phyloP scores from a whole-genome alignment of 2,888 invertebrate species.

The Callyntrura sp. region DNA sequence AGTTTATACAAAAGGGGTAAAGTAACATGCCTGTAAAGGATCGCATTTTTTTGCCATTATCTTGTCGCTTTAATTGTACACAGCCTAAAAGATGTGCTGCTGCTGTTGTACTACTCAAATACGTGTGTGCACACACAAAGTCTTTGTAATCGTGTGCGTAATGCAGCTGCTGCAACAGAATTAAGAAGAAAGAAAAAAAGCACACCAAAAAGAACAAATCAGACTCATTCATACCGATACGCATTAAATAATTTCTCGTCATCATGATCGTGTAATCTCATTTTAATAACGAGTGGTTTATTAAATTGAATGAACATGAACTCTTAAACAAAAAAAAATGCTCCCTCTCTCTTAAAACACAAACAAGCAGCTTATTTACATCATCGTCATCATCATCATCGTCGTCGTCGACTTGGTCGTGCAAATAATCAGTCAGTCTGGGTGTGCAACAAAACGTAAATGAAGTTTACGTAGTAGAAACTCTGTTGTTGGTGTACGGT shows the following conservation, averaged over 20 bases:
- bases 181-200: slow-evolving; percentile 15
- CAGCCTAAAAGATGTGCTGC: background rate
- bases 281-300: slow-evolving; percentile 61
- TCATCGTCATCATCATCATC: background rate
- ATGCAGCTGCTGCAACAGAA: slow-evolving; percentile 59
- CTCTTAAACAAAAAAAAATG: slow-evolving; percentile 13
- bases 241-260: slow-evolving; percentile 56
- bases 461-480: background rate
- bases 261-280: slow-evolving; percentile 58
- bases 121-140: slow-evolving; percentile 5
- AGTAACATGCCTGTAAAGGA: background rate
- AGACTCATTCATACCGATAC: slow-evolving; percentile 31
- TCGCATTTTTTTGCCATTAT: slow-evolving; percentile 24
- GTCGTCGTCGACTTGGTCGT: background rate
- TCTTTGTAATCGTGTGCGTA: slow-evolving; percentile 38
- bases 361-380: slow-evolving; percentile 53
- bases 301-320: slow-evolving; percentile 42
- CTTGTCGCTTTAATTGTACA: slow-evolving; percentile 12
- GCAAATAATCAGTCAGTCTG: background rate
- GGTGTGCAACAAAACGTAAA: background rate
- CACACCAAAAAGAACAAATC: slow-evolving; percentile 30
- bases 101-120: no score
- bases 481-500: slow-evolving; percentile 4
- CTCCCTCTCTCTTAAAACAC: background rate
- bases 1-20: background rate